Evolutionary conservation across 1,140 invertebrate genomes (phyloP).

Genomic region (Magallana ariakensis): DNA sequence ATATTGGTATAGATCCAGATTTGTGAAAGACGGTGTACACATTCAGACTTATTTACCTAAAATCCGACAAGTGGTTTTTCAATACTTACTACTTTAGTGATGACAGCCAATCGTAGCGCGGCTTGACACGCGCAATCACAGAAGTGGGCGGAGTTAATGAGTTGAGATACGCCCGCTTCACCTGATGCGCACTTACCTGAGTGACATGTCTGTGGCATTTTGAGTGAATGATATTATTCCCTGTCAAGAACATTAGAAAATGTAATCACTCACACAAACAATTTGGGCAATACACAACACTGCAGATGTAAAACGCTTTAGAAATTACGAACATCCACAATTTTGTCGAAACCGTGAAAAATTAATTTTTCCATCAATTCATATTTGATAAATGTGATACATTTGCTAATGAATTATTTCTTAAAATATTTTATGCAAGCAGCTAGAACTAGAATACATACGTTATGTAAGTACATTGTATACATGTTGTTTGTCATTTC

Average conservation of each 20-base stretch:
- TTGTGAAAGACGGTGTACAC: not conserved
- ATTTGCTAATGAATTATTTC: no score
- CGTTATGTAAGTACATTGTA: no score
- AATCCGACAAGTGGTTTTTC: slow-evolving; percentile 30
- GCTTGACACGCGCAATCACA: slow-evolving; percentile 31
- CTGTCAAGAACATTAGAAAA: not conserved
- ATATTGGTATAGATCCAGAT: not conserved
- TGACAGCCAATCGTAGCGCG: slow-evolving; percentile 18
- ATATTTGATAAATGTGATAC: no score
- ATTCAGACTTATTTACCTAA: slow-evolving; percentile 6
- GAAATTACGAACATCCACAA: no score
- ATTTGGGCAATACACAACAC: slow-evolving; percentile 4
- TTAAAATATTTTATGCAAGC: no score
- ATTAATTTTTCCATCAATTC: no score
- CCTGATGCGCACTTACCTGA: slow-evolving; percentile 27
- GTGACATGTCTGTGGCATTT: slow-evolving; percentile 4
- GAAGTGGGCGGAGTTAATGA: slow-evolving; percentile 15
- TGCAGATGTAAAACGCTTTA: no score
- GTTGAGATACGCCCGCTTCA: not conserved
- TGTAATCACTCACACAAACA: slow-evolving; percentile 17
- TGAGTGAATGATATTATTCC: slow-evolving; percentile 25
- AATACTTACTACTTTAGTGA: not conserved
- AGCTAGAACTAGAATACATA: no score
- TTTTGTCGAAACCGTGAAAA: no score
- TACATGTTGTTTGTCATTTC: no score